phyloP scores from a whole-genome alignment of 2,113 vertebrate species.

The Mobula birostris region DNA sequence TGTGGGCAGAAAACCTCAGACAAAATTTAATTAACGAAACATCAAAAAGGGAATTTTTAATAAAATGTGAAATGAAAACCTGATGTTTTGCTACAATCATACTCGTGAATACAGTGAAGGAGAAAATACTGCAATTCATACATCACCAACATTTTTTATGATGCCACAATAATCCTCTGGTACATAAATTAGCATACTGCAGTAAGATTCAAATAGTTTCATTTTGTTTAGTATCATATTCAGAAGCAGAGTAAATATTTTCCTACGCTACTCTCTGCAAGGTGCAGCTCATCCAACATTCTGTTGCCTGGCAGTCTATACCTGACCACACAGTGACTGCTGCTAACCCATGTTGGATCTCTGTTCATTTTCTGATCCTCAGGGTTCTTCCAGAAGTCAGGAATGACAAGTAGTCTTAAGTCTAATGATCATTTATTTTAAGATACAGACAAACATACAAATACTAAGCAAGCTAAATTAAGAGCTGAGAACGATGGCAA shows the following conservation, averaged over 20 bases:
- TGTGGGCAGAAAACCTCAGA: not conserved
- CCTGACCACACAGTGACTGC: not conserved
- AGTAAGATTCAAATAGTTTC: not conserved
- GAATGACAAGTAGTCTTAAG: too few species aligned
- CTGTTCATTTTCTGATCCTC: too few species aligned
- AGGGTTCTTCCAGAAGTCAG: too few species aligned
- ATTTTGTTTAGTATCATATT: not conserved
- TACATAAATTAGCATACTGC: not conserved
- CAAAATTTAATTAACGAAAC: not conserved
- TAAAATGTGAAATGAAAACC: not conserved
- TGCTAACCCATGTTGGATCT: not conserved
- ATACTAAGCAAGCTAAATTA: too few species aligned
- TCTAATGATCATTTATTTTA: too few species aligned
- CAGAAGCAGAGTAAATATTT: not conserved
- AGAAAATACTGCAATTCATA: not conserved
- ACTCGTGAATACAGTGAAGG: not conserved
- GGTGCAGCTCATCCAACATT: not conserved
- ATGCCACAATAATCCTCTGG: not conserved
- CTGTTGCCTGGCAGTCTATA: not conserved
- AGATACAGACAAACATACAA: too few species aligned
- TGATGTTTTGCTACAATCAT: not conserved
- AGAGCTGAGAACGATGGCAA: too few species aligned
- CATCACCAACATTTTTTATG: not conserved
- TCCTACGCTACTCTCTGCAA: not conserved
- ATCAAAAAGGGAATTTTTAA: not conserved